Conservation (phyloP, 2,888 invertebrate genomes). For the Choreutis nemorana region DNA sequence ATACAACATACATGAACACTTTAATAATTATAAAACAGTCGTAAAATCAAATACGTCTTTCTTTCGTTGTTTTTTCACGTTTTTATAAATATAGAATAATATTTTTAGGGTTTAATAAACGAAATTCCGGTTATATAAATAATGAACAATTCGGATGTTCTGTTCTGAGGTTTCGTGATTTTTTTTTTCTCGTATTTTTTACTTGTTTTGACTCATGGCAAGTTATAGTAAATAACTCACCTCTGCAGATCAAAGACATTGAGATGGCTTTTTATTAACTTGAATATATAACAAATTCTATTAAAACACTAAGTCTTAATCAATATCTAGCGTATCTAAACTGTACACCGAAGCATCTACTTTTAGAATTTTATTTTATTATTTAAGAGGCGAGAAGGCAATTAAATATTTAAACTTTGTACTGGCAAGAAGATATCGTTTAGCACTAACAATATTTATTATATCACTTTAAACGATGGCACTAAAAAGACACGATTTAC, state of each 20-base stretch:
- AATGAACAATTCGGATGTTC: too few relatives aligned
- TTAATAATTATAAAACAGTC: too few relatives aligned
- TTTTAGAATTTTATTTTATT: constrained; percentile 23
- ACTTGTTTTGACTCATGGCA: too few relatives aligned
- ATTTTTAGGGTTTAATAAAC: too few relatives aligned
- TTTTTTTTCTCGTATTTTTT: too few relatives aligned
- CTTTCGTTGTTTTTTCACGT: too few relatives aligned
- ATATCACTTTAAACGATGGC: constrained; percentile 50
- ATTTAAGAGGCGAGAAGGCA: constrained; percentile 52
- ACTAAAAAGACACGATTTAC: constrained; percentile 61
- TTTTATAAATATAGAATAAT: too few relatives aligned
- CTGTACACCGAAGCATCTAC: constrained; percentile 37
- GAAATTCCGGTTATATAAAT: too few relatives aligned
- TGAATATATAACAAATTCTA: constrained; percentile 12
- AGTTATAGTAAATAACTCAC: too few relatives aligned
- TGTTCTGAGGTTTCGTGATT: too few relatives aligned
- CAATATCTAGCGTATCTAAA: constrained; percentile 45
- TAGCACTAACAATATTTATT: constrained; percentile 31
- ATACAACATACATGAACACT: too few relatives aligned
- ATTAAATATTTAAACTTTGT: constrained; percentile 55
- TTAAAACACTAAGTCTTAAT: constrained; percentile 15
- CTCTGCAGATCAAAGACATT: constrained; percentile 60
- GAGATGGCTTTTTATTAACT: constrained; percentile 24
- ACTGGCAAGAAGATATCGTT: constrained; percentile 49
- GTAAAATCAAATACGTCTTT: too few relatives aligned